Base-by-base conservation (phyloP, 1,140 invertebrate species). In the Helicoverpa zea region DNA sequence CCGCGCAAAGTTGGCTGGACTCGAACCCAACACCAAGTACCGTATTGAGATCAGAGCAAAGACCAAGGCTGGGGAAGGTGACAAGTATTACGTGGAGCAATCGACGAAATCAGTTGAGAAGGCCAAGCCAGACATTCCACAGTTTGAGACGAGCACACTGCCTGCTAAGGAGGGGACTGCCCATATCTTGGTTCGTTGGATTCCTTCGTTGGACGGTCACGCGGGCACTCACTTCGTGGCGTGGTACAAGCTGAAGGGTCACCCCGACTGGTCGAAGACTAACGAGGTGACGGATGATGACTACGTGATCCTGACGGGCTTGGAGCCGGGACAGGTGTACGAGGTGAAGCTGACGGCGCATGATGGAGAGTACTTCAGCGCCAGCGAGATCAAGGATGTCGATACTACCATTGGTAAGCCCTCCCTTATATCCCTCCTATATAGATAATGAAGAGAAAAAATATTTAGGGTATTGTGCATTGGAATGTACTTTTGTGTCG, bases 311-410 rank as follows among this genome's bases (percentile, higher is more conserved):
- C 95, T 99, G 14, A 96, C 96, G 29, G 98, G 97, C 2, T 95
- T 99, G 58, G 96, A 97, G 84, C 97, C 97, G 3, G 98, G 98
- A n/a, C 97, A 98, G 81, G 96, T 96, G 4, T 98, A 99, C 90
- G 98, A 99, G 86, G 97, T 99, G 89, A 96, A 97, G 79, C 96
- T 99, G 2, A 98, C 99, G 7, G 97, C 99, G 29, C 98, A 99
- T 59, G 99, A 99, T 94, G 98, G 98, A 2, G 96, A 97, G 51
- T 97, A 97, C 77, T 92, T 97, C 63, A 97, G 96, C 10, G 96
- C 97, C 86, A 98, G 98, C 87, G 96, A 96, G 64, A 82, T 96
- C 0, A 96, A 97, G 91, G 97, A 98, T 86, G 96, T 99, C 49
- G 97, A 98, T 86, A 98, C 98, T 16, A 97, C 97, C 73, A 92